phyloP scores from a whole-genome alignment of 1,140 invertebrate species.

The Thalassaphorura encarpata region DNA sequence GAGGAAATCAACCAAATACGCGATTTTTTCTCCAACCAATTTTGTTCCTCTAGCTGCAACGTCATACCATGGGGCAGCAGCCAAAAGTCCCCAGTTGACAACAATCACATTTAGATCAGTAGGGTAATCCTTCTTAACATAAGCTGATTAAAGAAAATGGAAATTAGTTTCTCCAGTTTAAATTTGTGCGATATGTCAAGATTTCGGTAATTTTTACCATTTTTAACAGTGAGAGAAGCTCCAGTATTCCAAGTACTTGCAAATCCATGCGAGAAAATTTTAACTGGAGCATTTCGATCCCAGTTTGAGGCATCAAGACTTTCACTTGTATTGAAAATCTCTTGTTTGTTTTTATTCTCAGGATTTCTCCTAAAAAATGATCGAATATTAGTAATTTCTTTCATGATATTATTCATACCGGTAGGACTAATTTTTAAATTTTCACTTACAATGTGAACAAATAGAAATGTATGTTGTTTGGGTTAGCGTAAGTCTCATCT shows the following conservation, averaged over 20 bases:
- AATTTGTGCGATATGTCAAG: too few relatives aligned
- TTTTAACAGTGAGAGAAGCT: not conserved
- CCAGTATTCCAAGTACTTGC: constrained; percentile 1
- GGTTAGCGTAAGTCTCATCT: not conserved
- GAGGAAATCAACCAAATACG: not conserved
- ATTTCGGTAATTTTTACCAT: not conserved
- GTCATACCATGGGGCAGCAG: constrained; percentile 21
- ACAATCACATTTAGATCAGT: constrained; percentile 16
- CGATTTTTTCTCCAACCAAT: constrained; percentile 12
- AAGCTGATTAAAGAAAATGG: not conserved
- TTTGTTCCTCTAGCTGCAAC: constrained; percentile 12
- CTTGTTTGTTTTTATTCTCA: not conserved
- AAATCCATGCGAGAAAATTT: constrained; percentile 26
- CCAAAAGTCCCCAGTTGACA: constrained; percentile 16
- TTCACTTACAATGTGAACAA: constrained; percentile 14
- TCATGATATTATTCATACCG: too few relatives aligned
- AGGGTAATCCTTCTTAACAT: not conserved
- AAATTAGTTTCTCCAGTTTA: not conserved
- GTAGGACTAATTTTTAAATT: not conserved
- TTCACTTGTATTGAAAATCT: not conserved
- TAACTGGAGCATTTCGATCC: constrained; percentile 15
- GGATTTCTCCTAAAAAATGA: not conserved
- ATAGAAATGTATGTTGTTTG: constrained; percentile 15
- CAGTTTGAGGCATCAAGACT: constrained; percentile 13
- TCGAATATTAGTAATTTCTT: not conserved